A percentile compares a stretch with the other conserved stretches of the same genome.
Evolutionary conservation across 1,140 invertebrate genomes (phyloP).

Genomic region (Hyposmocoma kahamanoa): DNA sequence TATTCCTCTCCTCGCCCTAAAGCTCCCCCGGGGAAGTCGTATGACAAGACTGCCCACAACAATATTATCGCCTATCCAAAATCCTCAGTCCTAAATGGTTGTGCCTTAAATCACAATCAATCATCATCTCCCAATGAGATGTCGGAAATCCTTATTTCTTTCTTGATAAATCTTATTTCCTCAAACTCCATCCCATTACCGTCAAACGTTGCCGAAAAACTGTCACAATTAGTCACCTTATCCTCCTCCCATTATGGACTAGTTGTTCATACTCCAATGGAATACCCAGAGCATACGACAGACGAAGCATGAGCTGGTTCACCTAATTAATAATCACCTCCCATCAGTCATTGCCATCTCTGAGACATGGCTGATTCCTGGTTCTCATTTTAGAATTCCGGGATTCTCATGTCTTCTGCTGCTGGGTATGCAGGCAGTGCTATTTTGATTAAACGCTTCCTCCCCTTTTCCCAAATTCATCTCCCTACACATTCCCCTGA

Average conservation of each 20-base stretch:
- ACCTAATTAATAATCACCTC: not conserved
- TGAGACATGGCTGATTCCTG: not conserved
- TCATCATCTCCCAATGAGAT: not conserved
- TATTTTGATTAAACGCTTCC: not conserved
- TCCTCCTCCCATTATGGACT: conserved; percentile 1
- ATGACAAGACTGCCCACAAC: not conserved
- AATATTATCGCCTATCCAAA: not conserved
- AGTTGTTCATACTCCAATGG: conserved; percentile 10
- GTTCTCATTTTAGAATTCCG: not conserved
- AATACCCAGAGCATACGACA: conserved; percentile 8
- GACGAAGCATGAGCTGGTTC: conserved; percentile 5
- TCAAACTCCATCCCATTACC: conserved; percentile 3
- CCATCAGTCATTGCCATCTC: not conserved
- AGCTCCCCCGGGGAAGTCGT: not conserved
- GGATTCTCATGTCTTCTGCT: not conserved
- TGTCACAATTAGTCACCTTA: conserved; percentile 2
- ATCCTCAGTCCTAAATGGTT: not conserved
- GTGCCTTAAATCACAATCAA: not conserved
- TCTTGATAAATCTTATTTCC: not conserved
- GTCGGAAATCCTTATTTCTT: not conserved
- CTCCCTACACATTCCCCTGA: not conserved
- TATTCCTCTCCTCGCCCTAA: not conserved
- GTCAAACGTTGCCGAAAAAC: conserved; percentile 11
- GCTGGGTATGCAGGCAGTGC: not conserved
- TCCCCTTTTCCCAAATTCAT: not conserved